Base-by-base conservation (phyloP, 2,113 vertebrate species). In the Megaptera novaeangliae region DNA sequence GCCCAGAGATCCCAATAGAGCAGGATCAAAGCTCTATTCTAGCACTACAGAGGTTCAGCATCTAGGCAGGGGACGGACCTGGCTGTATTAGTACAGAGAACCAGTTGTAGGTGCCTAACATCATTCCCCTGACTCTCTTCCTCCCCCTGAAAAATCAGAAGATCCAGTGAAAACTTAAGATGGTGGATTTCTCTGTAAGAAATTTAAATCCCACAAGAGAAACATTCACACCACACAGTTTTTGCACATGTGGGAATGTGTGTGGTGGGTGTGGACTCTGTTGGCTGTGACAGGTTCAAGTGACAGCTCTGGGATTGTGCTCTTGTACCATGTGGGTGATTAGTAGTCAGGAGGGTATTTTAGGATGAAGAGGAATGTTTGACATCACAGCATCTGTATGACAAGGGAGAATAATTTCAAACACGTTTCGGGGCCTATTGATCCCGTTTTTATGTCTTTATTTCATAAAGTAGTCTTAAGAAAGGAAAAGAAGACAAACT, bases 321-420 rank as follows among this genome's bases (percentile, higher is more conserved):
- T 68, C 78, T 91, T 98, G 57, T 96, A 39, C 74, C 90, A 34
- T 10, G 36, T 49, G 77, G 71, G 61, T 75, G 75, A 89, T 94
- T 49, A 91, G 80, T 94, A 71, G 49, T 57, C n/a, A 39, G 55
- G 89, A 80, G 36, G 64, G 91, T 63, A 61, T 93, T 75, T 97
- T 72, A 89, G n/a, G 55, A 82, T 63, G 25, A 63, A 44, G 74
- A 74, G 17, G 10, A 36, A 52, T 93, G 77, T 95, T 97, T 57
- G 95, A 69, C 31, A 18, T 86, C 91, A 61, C 27, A 84, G 78
- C 59, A 66, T 98, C 55, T 95, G 52, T 80, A 95, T 91, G 74
- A 18, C 88, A 81, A 94, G 57, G 64, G 87, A 97, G 96, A 92
- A 96, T 69, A 68, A 90, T 71, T 61, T 98, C 52, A 94, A 95